A percentile compares a stretch with the other conserved stretches of the same genome.
Evolutionary conservation across 2,888 invertebrate genomes (phyloP).

Genomic region (Trachelus tabidus): DNA sequence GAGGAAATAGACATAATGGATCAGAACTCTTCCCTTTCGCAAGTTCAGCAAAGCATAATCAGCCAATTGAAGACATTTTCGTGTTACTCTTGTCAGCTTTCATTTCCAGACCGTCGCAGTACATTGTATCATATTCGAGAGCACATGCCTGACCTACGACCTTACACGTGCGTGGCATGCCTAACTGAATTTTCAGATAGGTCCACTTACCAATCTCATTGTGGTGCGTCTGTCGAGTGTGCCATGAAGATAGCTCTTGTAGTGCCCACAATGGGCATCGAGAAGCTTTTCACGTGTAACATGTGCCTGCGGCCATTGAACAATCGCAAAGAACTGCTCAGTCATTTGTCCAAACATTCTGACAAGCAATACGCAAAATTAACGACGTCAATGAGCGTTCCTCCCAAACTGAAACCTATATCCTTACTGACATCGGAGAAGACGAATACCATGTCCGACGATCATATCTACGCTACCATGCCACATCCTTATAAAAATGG

Average conservation of each 20-base stretch:
- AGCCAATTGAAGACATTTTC: constrained; percentile 62
- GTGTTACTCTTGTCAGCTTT: constrained; percentile 56
- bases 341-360: constrained; percentile 54
- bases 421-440: not conserved
- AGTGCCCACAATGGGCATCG: constrained; percentile 54
- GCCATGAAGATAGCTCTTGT: constrained; percentile 69
- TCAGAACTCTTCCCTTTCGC: constrained; percentile 53
- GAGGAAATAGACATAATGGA: constrained; percentile 52
- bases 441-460: not conserved
- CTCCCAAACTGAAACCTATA: constrained; percentile 43
- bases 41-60: constrained; percentile 62
- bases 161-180: constrained; percentile 62
- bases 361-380: constrained; percentile 51
- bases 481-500: constrained; percentile 55
- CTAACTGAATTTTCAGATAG: constrained; percentile 59
- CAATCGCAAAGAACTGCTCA: constrained; percentile 54
- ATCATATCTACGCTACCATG: not conserved
- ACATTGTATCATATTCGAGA: constrained; percentile 60
- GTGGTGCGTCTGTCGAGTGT: constrained; percentile 67
- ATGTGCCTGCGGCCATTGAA: constrained; percentile 58
- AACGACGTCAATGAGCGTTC: constrained; percentile 34
- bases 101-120: constrained; percentile 53
- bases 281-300: constrained; percentile 62
- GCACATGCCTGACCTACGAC: constrained; percentile 59
- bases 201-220: constrained; percentile 57